These are phyloP conservation scores for Mycteria americana DNA, from an alignment of 2,797 vertebrate species.

Conservation along the genomic window DNA sequence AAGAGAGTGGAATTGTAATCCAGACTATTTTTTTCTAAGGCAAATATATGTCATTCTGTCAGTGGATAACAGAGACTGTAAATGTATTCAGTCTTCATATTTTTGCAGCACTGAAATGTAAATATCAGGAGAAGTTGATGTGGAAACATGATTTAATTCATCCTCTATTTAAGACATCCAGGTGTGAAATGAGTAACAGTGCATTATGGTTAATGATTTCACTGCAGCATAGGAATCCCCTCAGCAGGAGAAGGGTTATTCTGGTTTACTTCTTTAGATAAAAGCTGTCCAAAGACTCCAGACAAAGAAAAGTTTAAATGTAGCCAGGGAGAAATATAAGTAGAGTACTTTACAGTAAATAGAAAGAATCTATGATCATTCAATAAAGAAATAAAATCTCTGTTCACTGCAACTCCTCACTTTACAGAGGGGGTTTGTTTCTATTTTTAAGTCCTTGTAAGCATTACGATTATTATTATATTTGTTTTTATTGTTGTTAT, in stretches of 20 bases:
- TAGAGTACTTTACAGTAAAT: not conserved
- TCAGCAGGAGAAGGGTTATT: not conserved
- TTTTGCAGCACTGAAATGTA: constrained; percentile 12
- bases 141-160: constrained; percentile 31
- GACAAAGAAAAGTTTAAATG: constrained; percentile 7
- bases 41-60: constrained; percentile 1
- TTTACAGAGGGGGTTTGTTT: not conserved
- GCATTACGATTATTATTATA: not conserved
- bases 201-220: constrained; percentile 37
- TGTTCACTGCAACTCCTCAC: not conserved
- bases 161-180: constrained; percentile 12
- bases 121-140: not conserved
- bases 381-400: not conserved
- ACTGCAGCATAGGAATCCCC: not conserved
- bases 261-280: constrained; percentile 20
- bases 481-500: not conserved
- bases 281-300: constrained; percentile 13
- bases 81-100: constrained; percentile 11
- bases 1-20: not conserved
- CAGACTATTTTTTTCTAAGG: not conserved
- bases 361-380: not conserved
- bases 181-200: constrained; percentile 8
- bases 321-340: not conserved
- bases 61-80: not conserved
- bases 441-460: not conserved